phyloP scores from a whole-genome alignment of 2,113 vertebrate species.

The Solea senegalensis region DNA sequence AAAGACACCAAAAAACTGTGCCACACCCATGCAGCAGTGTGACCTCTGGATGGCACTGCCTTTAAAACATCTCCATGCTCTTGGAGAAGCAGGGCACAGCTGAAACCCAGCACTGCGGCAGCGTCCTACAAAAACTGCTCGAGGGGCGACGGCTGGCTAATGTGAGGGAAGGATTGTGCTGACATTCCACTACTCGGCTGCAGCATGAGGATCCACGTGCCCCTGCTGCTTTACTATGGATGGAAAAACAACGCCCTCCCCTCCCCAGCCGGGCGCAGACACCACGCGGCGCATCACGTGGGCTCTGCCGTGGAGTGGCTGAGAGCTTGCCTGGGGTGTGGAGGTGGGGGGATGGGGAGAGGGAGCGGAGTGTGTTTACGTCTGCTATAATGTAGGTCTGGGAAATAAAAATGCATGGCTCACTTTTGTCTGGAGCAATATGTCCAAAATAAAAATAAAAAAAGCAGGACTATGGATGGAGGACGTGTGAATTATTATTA shows the following conservation, averaged over 20 bases:
- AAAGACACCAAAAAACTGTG: constrained; percentile 40
- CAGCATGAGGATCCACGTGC: constrained; percentile 81
- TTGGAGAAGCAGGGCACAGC: constrained; percentile 27
- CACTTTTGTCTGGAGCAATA: background rate
- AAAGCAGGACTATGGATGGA: background rate
- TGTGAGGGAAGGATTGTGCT: constrained; percentile 58
- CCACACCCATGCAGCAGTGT: constrained; percentile 76
- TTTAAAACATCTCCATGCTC: constrained; percentile 26
- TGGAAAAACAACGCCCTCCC: constrained; percentile 67
- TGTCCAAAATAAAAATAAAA: constrained; percentile 8
- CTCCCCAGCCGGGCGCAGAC: constrained; percentile 16
- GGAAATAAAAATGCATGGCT: constrained; percentile 1
- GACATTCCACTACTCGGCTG: constrained; percentile 76
- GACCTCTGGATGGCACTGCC: constrained; percentile 69
- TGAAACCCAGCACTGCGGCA: constrained; percentile 67
- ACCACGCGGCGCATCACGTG: constrained; percentile 59
- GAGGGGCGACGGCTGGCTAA: constrained; percentile 45
- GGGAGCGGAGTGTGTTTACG: constrained; percentile 27
- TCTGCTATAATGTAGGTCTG: constrained; percentile 33
- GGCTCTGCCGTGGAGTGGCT: constrained; percentile 56
- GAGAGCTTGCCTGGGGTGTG: constrained; percentile 62
- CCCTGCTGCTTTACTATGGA: constrained; percentile 73
- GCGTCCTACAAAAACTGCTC: constrained; percentile 39
- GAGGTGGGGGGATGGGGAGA: constrained; percentile 24
- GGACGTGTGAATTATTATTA: background rate